These are phyloP conservation scores for Meiosimyza decipiens DNA, from an alignment of 2,888 invertebrate genomes.

Conservation along the genomic window DNA sequence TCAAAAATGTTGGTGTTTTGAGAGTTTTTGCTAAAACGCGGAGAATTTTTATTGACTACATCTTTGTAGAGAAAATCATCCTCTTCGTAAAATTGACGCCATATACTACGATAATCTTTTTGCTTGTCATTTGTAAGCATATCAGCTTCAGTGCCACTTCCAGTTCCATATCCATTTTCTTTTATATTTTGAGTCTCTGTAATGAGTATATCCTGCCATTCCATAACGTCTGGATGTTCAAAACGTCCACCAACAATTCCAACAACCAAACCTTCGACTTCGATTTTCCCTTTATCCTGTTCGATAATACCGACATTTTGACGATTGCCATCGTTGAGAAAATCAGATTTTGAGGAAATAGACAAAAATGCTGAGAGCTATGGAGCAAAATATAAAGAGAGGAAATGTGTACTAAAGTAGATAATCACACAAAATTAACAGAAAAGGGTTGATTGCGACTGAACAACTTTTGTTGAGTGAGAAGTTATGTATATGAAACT, in stretches of 20 bases:
- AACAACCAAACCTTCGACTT: slow-evolving; percentile 66
- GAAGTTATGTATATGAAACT: too few relatives aligned
- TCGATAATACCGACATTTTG: slow-evolving; percentile 65
- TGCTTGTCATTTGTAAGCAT: neutral
- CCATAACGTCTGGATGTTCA: slow-evolving; percentile 63
- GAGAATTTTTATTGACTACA: slow-evolving; percentile 46
- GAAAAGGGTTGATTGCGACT: too few relatives aligned
- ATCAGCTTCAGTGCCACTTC: neutral
- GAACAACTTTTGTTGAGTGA: too few relatives aligned
- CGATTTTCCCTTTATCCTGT: slow-evolving; percentile 55
- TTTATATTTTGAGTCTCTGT: slow-evolving; percentile 67
- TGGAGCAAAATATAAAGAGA: neutral
- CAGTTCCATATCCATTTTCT: slow-evolving; percentile 66
- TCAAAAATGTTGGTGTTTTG: slow-evolving; percentile 55
- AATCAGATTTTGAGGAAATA: slow-evolving; percentile 68
- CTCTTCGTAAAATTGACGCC: slow-evolving; percentile 56
- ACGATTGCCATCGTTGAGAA: slow-evolving; percentile 69
- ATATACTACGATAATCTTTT: slow-evolving; percentile 48
- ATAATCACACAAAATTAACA: neutral
- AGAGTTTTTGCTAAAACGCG: slow-evolving; percentile 52
- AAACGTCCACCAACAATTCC: slow-evolving; percentile 62
- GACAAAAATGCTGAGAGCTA: slow-evolving; percentile 67
- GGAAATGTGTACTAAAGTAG: neutral
- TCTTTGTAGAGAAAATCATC: slow-evolving; percentile 43
- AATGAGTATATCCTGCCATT: slow-evolving; percentile 64